phyloP scores from a whole-genome alignment of 2,888 invertebrate genomes.

The Pristionchus maxplancki region DNA sequence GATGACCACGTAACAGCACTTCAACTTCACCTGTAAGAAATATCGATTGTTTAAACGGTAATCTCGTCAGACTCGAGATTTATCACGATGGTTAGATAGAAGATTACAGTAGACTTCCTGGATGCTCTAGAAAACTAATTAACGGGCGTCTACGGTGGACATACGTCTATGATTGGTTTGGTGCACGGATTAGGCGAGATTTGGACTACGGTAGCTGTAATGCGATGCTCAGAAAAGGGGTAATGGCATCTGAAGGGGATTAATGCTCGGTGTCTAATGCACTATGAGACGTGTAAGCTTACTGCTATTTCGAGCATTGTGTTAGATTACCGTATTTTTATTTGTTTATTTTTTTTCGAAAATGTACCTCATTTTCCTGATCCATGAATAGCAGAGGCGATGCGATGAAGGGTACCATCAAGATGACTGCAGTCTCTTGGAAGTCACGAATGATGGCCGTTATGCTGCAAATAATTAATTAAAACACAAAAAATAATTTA shows the following conservation, averaged over 20 bases:
- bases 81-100: too few species aligned
- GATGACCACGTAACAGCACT: slow-evolving; percentile 70
- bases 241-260: too few species aligned
- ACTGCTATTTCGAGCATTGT: not conserved
- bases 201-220: too few species aligned
- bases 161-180: not conserved
- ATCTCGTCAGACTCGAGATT: too few species aligned
- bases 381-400: not conserved
- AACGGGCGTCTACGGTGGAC: too few species aligned
- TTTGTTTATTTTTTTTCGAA: too few species aligned
- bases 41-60: too few species aligned
- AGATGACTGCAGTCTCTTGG: not conserved
- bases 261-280: not conserved
- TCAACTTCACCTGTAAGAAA: slow-evolving; percentile 64
- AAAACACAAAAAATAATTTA: not conserved
- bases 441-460: not conserved
- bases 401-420: not conserved
- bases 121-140: too few species aligned
- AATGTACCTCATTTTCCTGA: not conserved
- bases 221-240: too few species aligned
- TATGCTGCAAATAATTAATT: not conserved
- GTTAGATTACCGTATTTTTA: too few species aligned
- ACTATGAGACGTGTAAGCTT: not conserved
- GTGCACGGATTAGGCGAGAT: too few species aligned
- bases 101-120: not conserved